Conservation (phyloP, 2,113 vertebrate species). For the Chrysemys picta region DNA sequence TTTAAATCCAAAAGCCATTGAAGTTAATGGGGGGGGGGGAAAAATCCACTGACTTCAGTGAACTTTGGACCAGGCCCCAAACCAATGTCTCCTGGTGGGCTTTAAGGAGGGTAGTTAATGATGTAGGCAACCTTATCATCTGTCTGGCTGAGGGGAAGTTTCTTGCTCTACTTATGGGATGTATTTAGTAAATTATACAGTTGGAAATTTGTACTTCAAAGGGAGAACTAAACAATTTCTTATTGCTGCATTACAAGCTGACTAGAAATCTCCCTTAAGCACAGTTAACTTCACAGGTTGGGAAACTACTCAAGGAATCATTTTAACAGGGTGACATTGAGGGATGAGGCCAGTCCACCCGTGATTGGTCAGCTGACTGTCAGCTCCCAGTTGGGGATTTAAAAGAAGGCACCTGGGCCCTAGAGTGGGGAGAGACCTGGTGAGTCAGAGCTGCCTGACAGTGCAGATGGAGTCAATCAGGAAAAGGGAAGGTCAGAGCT, state of each 20-base stretch:
- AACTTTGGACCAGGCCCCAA: neutral
- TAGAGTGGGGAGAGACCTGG: neutral
- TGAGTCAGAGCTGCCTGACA: neutral
- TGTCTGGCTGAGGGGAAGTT: slow-evolving; percentile 35
- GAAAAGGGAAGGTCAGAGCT: no score
- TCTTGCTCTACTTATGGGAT: slow-evolving; percentile 60
- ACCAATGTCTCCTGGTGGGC: neutral
- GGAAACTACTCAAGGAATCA: neutral
- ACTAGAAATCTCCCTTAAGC: slow-evolving; percentile 16
- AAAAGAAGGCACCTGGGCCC: neutral
- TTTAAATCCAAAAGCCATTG: neutral
- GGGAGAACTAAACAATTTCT: slow-evolving; percentile 62
- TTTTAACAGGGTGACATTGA: neutral
- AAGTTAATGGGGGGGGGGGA: neutral
- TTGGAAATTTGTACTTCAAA: slow-evolving; percentile 59
- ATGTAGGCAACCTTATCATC: slow-evolving; percentile 47
- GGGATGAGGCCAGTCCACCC: neutral
- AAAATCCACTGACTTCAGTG: neutral
- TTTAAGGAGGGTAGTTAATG: slow-evolving; percentile 47
- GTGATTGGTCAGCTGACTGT: neutral
- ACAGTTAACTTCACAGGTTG: slow-evolving; percentile 29
- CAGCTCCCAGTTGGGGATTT: neutral
- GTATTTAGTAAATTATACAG: slow-evolving; percentile 39
- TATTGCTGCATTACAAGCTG: slow-evolving; percentile 43
- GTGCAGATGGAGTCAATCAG: no score